Percentiles rank a stretch among this genome's conserved stretches.
These are phyloP conservation scores for Corythoichthys intestinalis DNA, from an alignment of 2,113 vertebrate genomes.

Conservation along the genomic window DNA sequence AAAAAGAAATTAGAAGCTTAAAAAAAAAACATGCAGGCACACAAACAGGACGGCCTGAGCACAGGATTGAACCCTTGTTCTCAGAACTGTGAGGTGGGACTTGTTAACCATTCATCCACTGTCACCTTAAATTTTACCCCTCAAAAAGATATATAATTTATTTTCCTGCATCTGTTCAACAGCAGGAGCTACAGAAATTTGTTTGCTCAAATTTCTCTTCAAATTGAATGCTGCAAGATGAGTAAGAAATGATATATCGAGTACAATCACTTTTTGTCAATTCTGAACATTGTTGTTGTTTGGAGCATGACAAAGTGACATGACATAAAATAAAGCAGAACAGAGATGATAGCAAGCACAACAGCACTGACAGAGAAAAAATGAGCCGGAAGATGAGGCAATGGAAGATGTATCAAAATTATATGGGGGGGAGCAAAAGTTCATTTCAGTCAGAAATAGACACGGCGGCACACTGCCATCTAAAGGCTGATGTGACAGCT, in stretches of 20 bases:
- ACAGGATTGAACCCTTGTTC: too few species aligned
- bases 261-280: neutral
- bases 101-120: too few species aligned
- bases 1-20: too few species aligned
- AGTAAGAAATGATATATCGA: neutral
- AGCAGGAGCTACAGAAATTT: neutral
- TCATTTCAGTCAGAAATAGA: slow-evolving; percentile 8
- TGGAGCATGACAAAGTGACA: slow-evolving; percentile 20
- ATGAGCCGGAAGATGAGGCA: slow-evolving; percentile 18
- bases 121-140: too few species aligned
- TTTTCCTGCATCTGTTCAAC: neutral
- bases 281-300: neutral
- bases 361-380: slow-evolving; percentile 24
- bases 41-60: too few species aligned
- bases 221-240: slow-evolving; percentile 16
- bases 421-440: slow-evolving; percentile 16
- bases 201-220: neutral
- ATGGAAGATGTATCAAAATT: slow-evolving; percentile 5
- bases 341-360: slow-evolving; percentile 15
- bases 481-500: slow-evolving; percentile 34
- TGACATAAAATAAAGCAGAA: slow-evolving; percentile 1
- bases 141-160: too few species aligned
- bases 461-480: slow-evolving; percentile 60
- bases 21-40: too few species aligned
- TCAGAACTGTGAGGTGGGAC: too few species aligned